These are phyloP conservation scores for Metalampra italica DNA, from an alignment of 2,888 invertebrate genomes.

Conservation along the genomic window DNA sequence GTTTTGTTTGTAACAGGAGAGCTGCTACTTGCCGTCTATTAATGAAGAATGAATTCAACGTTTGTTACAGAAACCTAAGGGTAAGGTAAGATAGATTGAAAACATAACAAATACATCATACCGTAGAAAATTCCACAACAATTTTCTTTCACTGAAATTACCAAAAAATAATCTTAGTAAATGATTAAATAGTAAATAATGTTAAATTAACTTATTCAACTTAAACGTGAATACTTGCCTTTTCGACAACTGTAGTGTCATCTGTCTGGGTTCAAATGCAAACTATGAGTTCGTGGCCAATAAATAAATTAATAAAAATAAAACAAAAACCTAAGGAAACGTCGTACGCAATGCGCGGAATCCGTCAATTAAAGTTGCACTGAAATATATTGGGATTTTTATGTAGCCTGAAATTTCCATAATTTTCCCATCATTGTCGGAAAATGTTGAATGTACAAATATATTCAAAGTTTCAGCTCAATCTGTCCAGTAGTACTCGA, in stretches of 20 bases:
- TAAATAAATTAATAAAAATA: slow-evolving; percentile 25
- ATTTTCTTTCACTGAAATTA: slow-evolving; percentile 70
- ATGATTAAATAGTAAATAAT: background rate
- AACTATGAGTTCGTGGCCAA: slow-evolving; percentile 35
- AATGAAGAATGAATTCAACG: no score
- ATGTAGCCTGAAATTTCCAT: no score
- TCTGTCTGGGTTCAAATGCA: slow-evolving; percentile 64
- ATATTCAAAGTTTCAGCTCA: no score
- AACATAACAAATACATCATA: slow-evolving; percentile 29
- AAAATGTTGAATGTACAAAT: no score
- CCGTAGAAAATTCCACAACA: slow-evolving; percentile 65
- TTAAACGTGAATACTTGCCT: slow-evolving; percentile 56
- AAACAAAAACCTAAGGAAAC: slow-evolving; percentile 21
- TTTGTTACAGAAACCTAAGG: background rate
- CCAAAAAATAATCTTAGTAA: slow-evolving; percentile 21
- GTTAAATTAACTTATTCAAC: background rate
- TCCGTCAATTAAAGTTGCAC: no score
- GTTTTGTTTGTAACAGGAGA: no score
- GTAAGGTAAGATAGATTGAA: background rate
- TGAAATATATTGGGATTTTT: no score
- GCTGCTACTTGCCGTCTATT: no score
- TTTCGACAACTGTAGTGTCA: slow-evolving; percentile 59
- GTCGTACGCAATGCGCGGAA: no score
- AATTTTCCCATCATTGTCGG: no score
- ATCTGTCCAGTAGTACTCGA: no score